Conservation (phyloP, 2,797 vertebrate species). For the Eidolon dupreanum region DNA sequence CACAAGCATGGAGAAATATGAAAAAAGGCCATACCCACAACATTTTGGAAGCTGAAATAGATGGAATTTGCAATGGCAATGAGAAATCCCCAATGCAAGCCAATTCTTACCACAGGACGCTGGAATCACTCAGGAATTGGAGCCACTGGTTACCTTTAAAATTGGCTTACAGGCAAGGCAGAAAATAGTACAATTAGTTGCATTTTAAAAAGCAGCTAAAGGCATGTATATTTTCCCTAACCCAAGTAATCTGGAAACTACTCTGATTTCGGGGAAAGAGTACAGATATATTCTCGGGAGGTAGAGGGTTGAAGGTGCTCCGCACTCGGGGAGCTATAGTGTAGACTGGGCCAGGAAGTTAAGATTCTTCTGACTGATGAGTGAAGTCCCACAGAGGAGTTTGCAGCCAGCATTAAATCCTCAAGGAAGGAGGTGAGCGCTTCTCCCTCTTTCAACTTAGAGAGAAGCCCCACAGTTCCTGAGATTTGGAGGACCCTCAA, state of each 20-base stretch:
- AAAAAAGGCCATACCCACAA: background rate
- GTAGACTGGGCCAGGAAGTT: background rate
- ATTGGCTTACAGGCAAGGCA: background rate
- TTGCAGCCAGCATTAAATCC: background rate
- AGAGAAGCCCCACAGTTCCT: background rate
- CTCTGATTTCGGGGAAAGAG: background rate
- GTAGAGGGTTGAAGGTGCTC: background rate
- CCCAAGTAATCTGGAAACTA: background rate
- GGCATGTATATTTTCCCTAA: background rate
- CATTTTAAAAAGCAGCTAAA: background rate
- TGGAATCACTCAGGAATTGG: background rate
- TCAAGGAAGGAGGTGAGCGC: background rate
- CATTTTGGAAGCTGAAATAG: background rate
- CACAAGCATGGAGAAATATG: background rate
- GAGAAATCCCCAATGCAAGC: background rate
- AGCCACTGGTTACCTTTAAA: background rate
- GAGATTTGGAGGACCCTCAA: background rate
- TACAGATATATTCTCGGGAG: background rate
- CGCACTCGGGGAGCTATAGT: background rate
- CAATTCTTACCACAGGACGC: background rate
- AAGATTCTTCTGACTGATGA: background rate
- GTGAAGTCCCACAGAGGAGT: background rate
- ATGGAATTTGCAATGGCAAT: background rate
- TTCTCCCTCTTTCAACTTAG: background rate
- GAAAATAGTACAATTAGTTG: background rate